Conservation (phyloP, 2,888 invertebrate genomes). For the Tenthredo notha region DNA sequence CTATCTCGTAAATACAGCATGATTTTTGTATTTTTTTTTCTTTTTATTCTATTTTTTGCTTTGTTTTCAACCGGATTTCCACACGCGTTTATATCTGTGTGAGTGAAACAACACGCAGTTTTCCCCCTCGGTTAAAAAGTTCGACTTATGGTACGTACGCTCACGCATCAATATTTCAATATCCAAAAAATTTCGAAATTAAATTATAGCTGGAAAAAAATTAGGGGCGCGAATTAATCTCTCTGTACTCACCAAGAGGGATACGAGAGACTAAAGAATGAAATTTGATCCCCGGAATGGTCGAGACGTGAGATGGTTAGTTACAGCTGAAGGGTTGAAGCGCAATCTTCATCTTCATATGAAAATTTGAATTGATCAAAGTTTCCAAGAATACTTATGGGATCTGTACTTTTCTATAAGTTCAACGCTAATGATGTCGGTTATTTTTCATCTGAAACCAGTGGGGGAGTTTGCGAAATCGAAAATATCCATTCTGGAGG, state of each 20-base stretch:
- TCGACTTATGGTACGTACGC: background rate
- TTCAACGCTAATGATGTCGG: background rate
- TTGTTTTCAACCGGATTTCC: constrained; percentile 37
- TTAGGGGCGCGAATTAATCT: background rate
- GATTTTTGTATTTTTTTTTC: background rate
- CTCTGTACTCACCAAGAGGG: background rate
- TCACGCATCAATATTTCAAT: background rate
- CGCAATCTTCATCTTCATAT: too few species aligned
- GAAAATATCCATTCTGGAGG: background rate
- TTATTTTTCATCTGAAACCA: background rate
- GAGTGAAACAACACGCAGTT: background rate
- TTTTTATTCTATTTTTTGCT: background rate
- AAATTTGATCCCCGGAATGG: background rate
- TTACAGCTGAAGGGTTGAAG: background rate
- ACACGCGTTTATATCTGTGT: background rate
- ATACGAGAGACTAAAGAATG: background rate
- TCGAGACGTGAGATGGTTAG: background rate
- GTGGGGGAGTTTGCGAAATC: background rate
- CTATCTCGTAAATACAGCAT: constrained; percentile 29
- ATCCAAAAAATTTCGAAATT: background rate
- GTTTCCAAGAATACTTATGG: too few species aligned
- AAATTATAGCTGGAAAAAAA: background rate
- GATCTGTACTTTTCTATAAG: too few species aligned
- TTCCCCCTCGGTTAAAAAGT: background rate
- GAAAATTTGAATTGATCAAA: too few species aligned